Evolutionary conservation across 2,888 invertebrate species (phyloP), one percentile per base, ranked within the genome.

Genomic region (Erebia palarica): DNA sequence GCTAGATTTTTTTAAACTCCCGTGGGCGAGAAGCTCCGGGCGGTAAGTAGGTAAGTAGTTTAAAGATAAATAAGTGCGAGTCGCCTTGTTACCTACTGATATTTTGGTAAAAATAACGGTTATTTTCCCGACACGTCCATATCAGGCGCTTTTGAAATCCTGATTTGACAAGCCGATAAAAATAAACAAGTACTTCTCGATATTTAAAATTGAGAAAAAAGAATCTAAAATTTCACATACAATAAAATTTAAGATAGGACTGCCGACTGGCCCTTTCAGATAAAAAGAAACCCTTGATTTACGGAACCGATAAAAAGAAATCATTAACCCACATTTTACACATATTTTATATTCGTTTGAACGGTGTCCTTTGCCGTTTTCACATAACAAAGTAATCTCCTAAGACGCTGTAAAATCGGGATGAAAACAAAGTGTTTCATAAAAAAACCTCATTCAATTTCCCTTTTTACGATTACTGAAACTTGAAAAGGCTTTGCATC

Each of bases 371-470:
- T 69, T 53, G 47, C 57, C 67, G 36, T 65, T 74, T 70, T 63
- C 65, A 72, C 72, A 74, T 68, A 70, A 68, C 69, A 67, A 61
- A 72, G 69, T 74, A 74, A 74, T 72, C 67, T 72, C 61, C 70
- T 73, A 21, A 66, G 75, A 75, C 72, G 65, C 69, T 70, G 65
- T 75, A 78, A 78, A 77, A 71, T 78, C 65, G 73, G 68, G 74
- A 73, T 66, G 73, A 70, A 75, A 73, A 76, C 76, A 77, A 75
- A 76, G 73, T 75, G 69, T 74, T 72, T 76, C 73, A 72, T 76
- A 75, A 73, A 77, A 75, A 76, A 78, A 74, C 69, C 75, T 75
- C 77, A 77, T 78, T 78, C 77, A 76, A 77, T 78, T 78, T 61
- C 68, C 64, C 70, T 76, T 74, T 75, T 78, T 68, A 71, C 65